A percentile compares a stretch with the other conserved stretches of the same genome.
Conservation (phyloP, 2,888 invertebrate genomes). For the Ophonus ardosiacus region DNA sequence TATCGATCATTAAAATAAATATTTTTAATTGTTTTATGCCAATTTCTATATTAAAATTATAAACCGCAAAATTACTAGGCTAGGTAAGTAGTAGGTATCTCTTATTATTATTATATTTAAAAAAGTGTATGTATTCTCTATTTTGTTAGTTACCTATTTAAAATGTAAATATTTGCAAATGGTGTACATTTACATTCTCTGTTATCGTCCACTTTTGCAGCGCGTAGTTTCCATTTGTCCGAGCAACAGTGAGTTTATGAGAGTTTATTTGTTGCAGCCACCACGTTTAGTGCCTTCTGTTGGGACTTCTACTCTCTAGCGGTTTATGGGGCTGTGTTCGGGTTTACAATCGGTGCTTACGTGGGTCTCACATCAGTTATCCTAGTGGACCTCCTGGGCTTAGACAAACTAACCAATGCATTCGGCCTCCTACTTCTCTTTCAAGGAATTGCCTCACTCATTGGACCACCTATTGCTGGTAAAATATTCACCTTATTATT, state of each 20-base stretch:
- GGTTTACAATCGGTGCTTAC: slow-evolving; percentile 95
- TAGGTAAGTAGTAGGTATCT: too few relatives aligned
- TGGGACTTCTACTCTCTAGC: slow-evolving; percentile 85
- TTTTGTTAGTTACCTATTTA: background rate
- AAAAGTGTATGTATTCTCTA: too few relatives aligned
- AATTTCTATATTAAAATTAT: too few relatives aligned
- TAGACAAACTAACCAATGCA: slow-evolving; percentile 95
- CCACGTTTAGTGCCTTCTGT: slow-evolving; percentile 88
- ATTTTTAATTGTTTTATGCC: too few relatives aligned
- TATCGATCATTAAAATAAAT: too few relatives aligned
- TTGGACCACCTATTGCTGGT: slow-evolving; percentile 97
- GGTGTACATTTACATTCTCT: background rate
- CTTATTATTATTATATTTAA: too few relatives aligned
- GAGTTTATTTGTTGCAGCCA: slow-evolving; percentile 80
- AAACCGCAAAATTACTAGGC: too few relatives aligned
- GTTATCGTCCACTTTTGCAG: background rate
- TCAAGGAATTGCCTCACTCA: slow-evolving; percentile 94
- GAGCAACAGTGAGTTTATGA: slow-evolving; percentile 15
- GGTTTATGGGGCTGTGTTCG: slow-evolving; percentile 88
- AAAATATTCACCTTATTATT: slow-evolving; percentile 69
- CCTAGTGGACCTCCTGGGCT: slow-evolving; percentile 94
- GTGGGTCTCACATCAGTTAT: slow-evolving; percentile 98
- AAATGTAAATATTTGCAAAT: slow-evolving; percentile 14
- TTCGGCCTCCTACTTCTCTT: slow-evolving; percentile 95
- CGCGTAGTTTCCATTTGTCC: background rate